Percentiles rank a stretch among this genome's conserved stretches.
These are phyloP conservation scores for Acropora yongei DNA, from an alignment of 64 coral and sea anemone species.

Conservation along the genomic window DNA sequence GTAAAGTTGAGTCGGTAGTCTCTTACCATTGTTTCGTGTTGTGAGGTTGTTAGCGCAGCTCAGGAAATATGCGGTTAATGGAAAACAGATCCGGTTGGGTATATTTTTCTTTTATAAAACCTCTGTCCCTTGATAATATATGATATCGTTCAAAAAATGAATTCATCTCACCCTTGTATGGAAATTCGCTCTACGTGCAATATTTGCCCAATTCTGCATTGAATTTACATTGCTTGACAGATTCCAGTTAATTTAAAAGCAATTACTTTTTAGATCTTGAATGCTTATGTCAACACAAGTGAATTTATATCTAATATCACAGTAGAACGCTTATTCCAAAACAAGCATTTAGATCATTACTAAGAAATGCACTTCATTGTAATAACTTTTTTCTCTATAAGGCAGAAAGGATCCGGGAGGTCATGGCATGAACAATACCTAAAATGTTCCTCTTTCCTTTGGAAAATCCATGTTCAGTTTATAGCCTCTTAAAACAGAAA, in stretches of 20 bases:
- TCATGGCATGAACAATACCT: no score
- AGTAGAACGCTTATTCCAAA: not conserved
- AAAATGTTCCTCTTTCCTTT: no score
- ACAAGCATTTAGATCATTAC: not conserved
- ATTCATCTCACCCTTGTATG: not conserved
- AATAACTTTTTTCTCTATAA: no score
- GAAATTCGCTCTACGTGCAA: not conserved
- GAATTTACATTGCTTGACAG: not conserved
- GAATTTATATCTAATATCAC: conserved; percentile 33
- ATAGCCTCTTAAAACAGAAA: not conserved
- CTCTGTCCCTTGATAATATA: not conserved
- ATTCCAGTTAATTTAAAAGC: conserved; percentile 27
- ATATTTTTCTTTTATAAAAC: conserved; percentile 5
- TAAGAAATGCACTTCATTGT: no score
- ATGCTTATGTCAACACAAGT: conserved; percentile 27
- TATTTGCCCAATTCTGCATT: not conserved
- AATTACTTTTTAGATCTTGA: not conserved
- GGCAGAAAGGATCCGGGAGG: no score
- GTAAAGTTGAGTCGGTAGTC: conserved; percentile 20
- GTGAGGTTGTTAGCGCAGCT: conserved; percentile 12
- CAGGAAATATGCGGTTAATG: conserved; percentile 4
- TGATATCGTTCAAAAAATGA: not conserved
- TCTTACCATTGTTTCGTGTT: conserved; percentile 7
- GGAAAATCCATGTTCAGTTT: no score
- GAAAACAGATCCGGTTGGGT: not conserved